A percentile compares a stretch with the other conserved stretches of the same genome.
phyloP scores from a whole-genome alignment of 2,113 vertebrate species.

The Anser brachyrhynchus region DNA sequence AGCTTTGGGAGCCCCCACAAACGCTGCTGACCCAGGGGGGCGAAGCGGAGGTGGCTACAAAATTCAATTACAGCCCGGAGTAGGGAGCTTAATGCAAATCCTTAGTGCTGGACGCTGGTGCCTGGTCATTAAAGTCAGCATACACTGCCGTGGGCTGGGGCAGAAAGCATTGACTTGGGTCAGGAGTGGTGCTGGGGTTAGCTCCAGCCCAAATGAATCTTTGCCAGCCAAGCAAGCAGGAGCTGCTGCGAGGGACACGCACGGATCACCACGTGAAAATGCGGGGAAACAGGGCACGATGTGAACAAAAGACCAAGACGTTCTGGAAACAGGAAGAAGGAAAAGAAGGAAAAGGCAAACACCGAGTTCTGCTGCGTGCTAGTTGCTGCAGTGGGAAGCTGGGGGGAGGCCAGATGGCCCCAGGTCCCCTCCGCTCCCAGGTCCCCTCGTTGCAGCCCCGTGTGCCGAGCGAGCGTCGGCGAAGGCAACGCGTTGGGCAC shows the following conservation, averaged over 20 bases:
- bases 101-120: neutral
- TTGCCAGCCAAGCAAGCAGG: neutral
- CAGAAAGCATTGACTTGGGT: neutral
- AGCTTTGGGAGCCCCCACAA: neutral
- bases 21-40: neutral
- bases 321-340: neutral
- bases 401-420: neutral
- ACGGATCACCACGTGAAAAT: neutral
- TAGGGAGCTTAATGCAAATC: neutral
- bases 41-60: neutral
- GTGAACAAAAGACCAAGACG: neutral
- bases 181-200: neutral
- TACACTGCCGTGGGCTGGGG: neutral
- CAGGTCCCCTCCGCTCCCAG: neutral
- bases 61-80: neutral
- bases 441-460: neutral
- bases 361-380: neutral
- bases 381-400: neutral
- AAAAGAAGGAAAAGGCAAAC: rapidly evolving
- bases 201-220: neutral
- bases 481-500: rapidly evolving
- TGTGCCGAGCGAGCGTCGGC: neutral
- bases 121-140: neutral
- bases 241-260: neutral
- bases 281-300: rapidly evolving